Conservation (phyloP, 2,797 vertebrate species). For the Oryzias dopingdopingensis region DNA sequence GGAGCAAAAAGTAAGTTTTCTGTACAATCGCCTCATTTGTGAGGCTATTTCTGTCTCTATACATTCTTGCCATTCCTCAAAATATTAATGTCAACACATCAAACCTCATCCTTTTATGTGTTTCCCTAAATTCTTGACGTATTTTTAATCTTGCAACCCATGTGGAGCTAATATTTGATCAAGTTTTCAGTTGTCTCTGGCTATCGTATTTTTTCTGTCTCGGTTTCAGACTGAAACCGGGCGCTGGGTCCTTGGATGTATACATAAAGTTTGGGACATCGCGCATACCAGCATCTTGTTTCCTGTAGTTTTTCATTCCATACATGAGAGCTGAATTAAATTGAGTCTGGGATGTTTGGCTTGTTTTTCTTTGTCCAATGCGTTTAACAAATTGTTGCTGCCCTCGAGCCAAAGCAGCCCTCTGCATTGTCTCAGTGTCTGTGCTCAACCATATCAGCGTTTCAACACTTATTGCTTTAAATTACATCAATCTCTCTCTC, state of each 20-base stretch:
- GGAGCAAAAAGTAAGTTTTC: slow-evolving; percentile 70
- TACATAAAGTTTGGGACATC: slow-evolving; percentile 9
- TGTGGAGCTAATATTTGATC: slow-evolving; percentile 31
- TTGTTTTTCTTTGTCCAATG: slow-evolving; percentile 72
- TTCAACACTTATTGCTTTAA: slow-evolving; percentile 85
- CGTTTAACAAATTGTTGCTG: slow-evolving; percentile 73
- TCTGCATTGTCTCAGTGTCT: slow-evolving; percentile 70
- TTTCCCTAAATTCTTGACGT: slow-evolving; percentile 28
- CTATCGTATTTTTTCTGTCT: slow-evolving; percentile 8
- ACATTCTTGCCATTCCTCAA: slow-evolving; percentile 21
- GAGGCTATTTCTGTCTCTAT: slow-evolving; percentile 26
- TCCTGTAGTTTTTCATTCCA: slow-evolving; percentile 53
- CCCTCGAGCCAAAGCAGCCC: slow-evolving; percentile 60
- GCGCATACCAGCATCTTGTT: slow-evolving; percentile 25
- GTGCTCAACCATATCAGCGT: slow-evolving; percentile 74
- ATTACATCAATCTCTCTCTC: slow-evolving; percentile 81
- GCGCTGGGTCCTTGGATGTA: slow-evolving; percentile 8
- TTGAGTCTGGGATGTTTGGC: slow-evolving; percentile 66
- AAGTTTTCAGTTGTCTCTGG: slow-evolving; percentile 28
- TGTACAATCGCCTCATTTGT: slow-evolving; percentile 66
- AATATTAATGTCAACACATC: slow-evolving; percentile 37
- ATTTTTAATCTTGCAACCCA: slow-evolving; percentile 21
- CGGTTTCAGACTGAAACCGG: slow-evolving; percentile 3
- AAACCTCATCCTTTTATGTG: slow-evolving; percentile 8
- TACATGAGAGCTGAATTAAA: slow-evolving; percentile 66